Evolutionary conservation across 1,140 invertebrate genomes (phyloP), one percentile per base, ranked within the genome.

Genomic region (Fopius arisanus): DNA sequence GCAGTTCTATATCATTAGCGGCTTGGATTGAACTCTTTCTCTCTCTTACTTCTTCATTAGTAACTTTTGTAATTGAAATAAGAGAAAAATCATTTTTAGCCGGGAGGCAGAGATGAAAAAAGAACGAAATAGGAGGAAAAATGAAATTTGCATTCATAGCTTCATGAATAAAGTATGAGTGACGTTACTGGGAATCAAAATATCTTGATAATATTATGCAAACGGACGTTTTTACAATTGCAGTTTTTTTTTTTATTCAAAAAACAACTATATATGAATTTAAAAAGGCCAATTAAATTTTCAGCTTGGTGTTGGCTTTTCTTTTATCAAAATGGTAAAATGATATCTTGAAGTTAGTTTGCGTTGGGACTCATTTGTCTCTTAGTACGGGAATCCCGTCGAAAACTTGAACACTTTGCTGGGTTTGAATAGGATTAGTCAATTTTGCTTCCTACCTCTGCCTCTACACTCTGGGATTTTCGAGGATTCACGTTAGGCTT

Each of bases 401-500:
- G 54, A 59, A 59, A 59, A 59, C 54, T 59, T 28, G 23, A 59
- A 28, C 54, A 59, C 54, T 59, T 59, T 59, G 23, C 54, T 59
- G 54, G 54, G 54, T 59, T 59, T 59, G 54, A 28, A 59, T 59
- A 12, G 54, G 54, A 59, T 59, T 59, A 59, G 54, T 59, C 54
- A 59, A 59, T 59, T 59, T 59, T 26, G n/a, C 54, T 26, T 12
- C 21, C 54, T 59, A 12, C 21, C 28, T 28, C 62, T 31, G 37
- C 16, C 62, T 21, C 43, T 65, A 43, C 63, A 31, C 67, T 65
- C 73, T 51, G 68, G 72, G 66, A 73, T 69, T 73, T 70, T 43
- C 70, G 41, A 78, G 70, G 76, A 76, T 78, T 77, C 72, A 26
- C 54, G 54, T 59, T 59, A 59, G 54, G 54, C 54, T 59, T 59